These are phyloP conservation scores for Xiphophorus hellerii DNA, from an alignment of 2,113 vertebrate genomes.

Conservation along the genomic window DNA sequence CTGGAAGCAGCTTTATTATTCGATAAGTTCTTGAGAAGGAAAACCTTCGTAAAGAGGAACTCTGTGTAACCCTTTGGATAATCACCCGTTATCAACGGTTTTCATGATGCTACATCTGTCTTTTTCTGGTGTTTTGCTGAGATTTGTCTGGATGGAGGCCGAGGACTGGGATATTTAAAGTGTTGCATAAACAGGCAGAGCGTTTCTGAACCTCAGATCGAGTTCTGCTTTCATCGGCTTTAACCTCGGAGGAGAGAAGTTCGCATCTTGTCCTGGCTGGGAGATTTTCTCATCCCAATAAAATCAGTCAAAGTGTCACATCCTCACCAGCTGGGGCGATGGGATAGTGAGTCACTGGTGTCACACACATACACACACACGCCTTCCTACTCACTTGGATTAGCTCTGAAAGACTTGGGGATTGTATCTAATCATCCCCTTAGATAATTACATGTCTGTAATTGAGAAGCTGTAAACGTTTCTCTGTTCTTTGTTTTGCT, in stretches of 20 bases:
- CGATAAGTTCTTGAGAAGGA: constrained; percentile 9
- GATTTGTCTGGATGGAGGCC: constrained; percentile 29
- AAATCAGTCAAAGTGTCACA: constrained; percentile 57
- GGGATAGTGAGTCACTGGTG: constrained; percentile 56
- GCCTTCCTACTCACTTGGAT: constrained; percentile 48
- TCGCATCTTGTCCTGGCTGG: constrained; percentile 18
- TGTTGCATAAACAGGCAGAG: neutral
- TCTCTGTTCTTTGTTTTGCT: constrained; percentile 13
- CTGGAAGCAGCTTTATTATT: constrained; percentile 1
- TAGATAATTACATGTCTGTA: constrained; percentile 28
- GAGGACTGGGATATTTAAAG: constrained; percentile 1
- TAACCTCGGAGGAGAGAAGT: neutral
- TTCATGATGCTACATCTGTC: constrained; percentile 34
- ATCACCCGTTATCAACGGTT: constrained; percentile 5
- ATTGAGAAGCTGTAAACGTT: constrained; percentile 45
- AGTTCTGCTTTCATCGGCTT: constrained; percentile 6
- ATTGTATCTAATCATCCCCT: constrained; percentile 47
- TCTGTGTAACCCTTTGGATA: constrained; percentile 20
- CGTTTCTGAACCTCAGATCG: neutral
- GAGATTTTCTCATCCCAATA: constrained; percentile 47
- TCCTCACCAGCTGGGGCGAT: constrained; percentile 68
- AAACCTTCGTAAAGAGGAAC: neutral
- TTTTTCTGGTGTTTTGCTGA: constrained; percentile 23
- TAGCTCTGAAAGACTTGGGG: constrained; percentile 41
- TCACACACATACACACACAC: constrained; percentile 39